Evolutionary conservation across 2,113 vertebrate species (phyloP).

Genomic region (Lepidothrix coronata): DNA sequence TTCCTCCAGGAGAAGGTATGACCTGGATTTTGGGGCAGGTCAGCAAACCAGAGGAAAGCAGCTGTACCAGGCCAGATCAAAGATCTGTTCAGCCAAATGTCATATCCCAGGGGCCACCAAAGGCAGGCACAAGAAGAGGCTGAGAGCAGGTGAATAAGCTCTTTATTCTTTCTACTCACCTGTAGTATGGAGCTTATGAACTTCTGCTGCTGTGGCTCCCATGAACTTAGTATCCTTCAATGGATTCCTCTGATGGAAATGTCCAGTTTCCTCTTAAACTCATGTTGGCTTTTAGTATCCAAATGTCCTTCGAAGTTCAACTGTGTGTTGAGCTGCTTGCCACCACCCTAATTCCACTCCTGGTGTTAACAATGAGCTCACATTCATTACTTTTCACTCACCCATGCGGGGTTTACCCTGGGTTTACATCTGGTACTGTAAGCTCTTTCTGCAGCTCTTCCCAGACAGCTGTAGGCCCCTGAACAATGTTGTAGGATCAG

Average conservation of each 20-base stretch:
- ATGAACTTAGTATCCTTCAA: not conserved
- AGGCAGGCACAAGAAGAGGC: not conserved
- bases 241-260: not conserved
- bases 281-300: not conserved
- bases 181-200: not conserved
- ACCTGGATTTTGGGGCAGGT: not conserved
- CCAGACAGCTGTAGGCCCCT: not conserved
- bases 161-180: not conserved
- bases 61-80: not conserved
- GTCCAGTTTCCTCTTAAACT: not conserved
- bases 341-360: not conserved
- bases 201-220: not conserved
- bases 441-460: not conserved
- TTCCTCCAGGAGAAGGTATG: not conserved
- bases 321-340: not conserved
- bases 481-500: not conserved
- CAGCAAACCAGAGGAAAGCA: not conserved
- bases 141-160: not conserved
- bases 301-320: not conserved
- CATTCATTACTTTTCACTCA: not conserved
- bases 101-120: not conserved
- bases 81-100: not conserved
- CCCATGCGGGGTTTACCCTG: not conserved
- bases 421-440: not conserved
- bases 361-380: not conserved